Percentiles rank a stretch among this genome's conserved stretches.
Evolutionary conservation across 1,140 invertebrate species (phyloP).

Genomic region (Leptonema lineaticorne): DNA sequence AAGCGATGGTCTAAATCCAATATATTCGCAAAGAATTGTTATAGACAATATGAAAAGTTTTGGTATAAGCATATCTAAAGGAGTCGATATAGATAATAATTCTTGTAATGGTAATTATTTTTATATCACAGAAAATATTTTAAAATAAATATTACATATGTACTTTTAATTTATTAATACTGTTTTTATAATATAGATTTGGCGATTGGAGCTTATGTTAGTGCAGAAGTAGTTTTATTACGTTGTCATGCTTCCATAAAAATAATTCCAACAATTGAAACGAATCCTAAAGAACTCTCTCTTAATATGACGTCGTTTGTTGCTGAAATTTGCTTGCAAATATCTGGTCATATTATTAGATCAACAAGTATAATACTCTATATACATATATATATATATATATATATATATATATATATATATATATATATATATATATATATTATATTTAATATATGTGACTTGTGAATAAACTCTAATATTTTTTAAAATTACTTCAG

Average conservation of each 20-base stretch:
- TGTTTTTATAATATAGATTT: slow-evolving; percentile 54
- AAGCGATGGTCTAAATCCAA: slow-evolving; percentile 51
- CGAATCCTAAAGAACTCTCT: slow-evolving; percentile 54
- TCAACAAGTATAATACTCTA: too few relatives aligned
- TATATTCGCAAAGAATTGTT: slow-evolving; percentile 47
- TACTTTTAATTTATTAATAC: slow-evolving; percentile 1
- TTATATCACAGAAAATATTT: too few relatives aligned
- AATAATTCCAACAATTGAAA: slow-evolving; percentile 49
- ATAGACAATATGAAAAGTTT: slow-evolving; percentile 53
- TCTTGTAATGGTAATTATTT: slow-evolving; percentile 59
- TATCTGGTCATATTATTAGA: too few relatives aligned
- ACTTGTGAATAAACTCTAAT: too few relatives aligned
- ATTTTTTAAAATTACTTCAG: too few relatives aligned
- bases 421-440: too few relatives aligned
- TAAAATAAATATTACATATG: too few relatives aligned
- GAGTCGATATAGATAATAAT: slow-evolving; percentile 64
- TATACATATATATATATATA: too few relatives aligned
- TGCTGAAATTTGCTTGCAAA: slow-evolving; percentile 52
- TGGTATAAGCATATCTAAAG: slow-evolving; percentile 65
- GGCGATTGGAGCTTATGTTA: slow-evolving; percentile 63
- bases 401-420: too few relatives aligned
- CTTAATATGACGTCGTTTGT: slow-evolving; percentile 55
- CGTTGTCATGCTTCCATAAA: slow-evolving; percentile 60
- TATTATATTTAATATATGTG: too few relatives aligned
- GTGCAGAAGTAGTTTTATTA: slow-evolving; percentile 58